These are phyloP conservation scores for Caradrina kadenii DNA, from an alignment of 2,888 invertebrate genomes.

Conservation along the genomic window DNA sequence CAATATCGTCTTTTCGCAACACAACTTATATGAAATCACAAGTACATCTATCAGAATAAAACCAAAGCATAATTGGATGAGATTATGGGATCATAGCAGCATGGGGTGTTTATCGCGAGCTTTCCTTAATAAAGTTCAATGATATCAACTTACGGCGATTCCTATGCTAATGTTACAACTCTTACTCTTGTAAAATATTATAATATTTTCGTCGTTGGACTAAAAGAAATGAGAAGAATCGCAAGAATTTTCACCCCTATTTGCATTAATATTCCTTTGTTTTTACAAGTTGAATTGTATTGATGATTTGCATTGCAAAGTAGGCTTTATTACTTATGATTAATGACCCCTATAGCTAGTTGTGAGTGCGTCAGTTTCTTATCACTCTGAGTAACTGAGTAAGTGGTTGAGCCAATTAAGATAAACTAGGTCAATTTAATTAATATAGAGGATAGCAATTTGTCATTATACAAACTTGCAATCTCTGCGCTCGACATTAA, in stretches of 20 bases:
- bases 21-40: slow-evolving; percentile 43
- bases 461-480: neutral
- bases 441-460: slow-evolving; percentile 20
- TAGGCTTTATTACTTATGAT: slow-evolving; percentile 22
- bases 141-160: slow-evolving; percentile 79
- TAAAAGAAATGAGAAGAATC: slow-evolving; percentile 76
- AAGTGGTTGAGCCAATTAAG: slow-evolving; percentile 27
- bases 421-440: slow-evolving; percentile 45
- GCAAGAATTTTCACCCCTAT: slow-evolving; percentile 77
- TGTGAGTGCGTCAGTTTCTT: slow-evolving; percentile 19
- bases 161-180: slow-evolving; percentile 85
- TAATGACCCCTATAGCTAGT: slow-evolving; percentile 9
- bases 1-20: slow-evolving; percentile 24
- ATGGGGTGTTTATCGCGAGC: slow-evolving; percentile 80
- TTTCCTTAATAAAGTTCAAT: slow-evolving; percentile 80
- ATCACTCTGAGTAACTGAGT: slow-evolving; percentile 29
- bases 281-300: slow-evolving; percentile 52
- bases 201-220: slow-evolving; percentile 73
- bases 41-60: slow-evolving; percentile 61
- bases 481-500: neutral
- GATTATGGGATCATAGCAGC: slow-evolving; percentile 69
- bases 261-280: slow-evolving; percentile 72
- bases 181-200: slow-evolving; percentile 84
- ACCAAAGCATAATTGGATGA: slow-evolving; percentile 69
- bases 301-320: slow-evolving; percentile 47